Base-by-base conservation (phyloP, 2,888 invertebrate genomes). In the Yponomeuta malinellus region DNA sequence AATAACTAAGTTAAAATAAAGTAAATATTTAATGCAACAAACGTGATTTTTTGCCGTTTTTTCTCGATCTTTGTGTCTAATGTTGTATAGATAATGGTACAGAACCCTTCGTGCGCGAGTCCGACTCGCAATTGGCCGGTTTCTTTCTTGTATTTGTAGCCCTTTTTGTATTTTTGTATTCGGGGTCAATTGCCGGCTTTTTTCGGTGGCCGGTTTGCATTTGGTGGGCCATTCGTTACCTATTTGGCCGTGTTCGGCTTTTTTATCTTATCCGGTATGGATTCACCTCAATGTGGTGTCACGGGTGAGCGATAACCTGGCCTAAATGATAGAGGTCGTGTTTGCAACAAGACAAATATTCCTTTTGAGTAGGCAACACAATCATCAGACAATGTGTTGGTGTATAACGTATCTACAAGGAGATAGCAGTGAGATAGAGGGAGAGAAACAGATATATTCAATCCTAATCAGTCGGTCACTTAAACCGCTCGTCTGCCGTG, bases 251-350 rank as follows among this genome's bases (percentile, higher is more conserved):
- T 59, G 64, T 64, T 23, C 29, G 23, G 31, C 8, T 43, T 43
- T 64, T 23, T 64, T 64, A 64, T 64, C 64, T 64, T 64, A 64
- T 64, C 64, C 64, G 64, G 64, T 23, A 23, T 64, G 29, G 29
- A 23, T 31, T 64, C 31, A 31, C 64, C 6, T 9, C 65, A 65
- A 29, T 10, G 6, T 65, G 23, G 31, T 65, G 65, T 29, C 29
- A 29, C 65, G 23, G 29, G 31, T 59, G 15, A 4, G 12, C 33
- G 31, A 65, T 65, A 65, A 31, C 65, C 65, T 64, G 64, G 52
- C 64, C 64, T 29, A 29, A 31, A 29, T 65, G 65, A 12, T 33
- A 9, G 4, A 29, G n/a, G 65, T 33, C 31, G 29, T 65, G 33
- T 65, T 65, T 9, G 65, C 29, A 29, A 59, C 4, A 29, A 65